Percentiles rank a stretch among this genome's conserved stretches.
These are phyloP conservation scores for Melanophora roralis DNA, from an alignment of 2,888 invertebrate species.

Conservation along the genomic window DNA sequence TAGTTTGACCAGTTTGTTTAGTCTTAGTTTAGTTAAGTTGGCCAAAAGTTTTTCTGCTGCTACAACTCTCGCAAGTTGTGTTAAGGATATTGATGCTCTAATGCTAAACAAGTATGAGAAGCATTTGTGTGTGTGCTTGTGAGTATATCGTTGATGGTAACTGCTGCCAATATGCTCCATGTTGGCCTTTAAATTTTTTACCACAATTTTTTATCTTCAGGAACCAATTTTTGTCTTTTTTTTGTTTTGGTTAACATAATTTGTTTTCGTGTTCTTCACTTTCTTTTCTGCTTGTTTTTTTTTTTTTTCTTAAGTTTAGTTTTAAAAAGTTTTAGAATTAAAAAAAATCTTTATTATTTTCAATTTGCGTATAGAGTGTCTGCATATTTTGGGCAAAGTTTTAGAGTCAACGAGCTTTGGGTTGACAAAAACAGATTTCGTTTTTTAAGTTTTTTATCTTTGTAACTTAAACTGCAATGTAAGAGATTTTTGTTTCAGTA, in stretches of 20 bases:
- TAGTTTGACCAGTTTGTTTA: constrained; percentile 40
- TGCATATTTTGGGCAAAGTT: neutral
- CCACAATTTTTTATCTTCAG: constrained; percentile 13
- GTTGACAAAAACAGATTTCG: constrained; percentile 24
- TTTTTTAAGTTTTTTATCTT: constrained; percentile 33
- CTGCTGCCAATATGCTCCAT: neutral
- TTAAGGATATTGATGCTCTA: neutral
- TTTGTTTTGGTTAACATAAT: neutral
- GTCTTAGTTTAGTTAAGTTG: constrained; percentile 37
- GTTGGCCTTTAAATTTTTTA: constrained; percentile 17
- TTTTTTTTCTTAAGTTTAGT: constrained; percentile 2
- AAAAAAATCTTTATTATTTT: constrained; percentile 27
- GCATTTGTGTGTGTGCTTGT: neutral
- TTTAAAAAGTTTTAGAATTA: neutral
- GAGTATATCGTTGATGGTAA: no score
- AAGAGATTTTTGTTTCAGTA: neutral
- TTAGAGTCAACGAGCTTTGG: neutral
- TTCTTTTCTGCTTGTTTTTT: neutral
- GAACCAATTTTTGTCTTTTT: constrained; percentile 13
- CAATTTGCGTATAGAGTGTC: constrained; percentile 6
- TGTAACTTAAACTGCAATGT: neutral
- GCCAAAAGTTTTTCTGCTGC: neutral
- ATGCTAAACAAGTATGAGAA: neutral
- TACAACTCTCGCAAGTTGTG: neutral
- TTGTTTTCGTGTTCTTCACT: neutral